Base-by-base conservation (phyloP, 2,113 vertebrate genomes). In the Laterallus jamaicensis region DNA sequence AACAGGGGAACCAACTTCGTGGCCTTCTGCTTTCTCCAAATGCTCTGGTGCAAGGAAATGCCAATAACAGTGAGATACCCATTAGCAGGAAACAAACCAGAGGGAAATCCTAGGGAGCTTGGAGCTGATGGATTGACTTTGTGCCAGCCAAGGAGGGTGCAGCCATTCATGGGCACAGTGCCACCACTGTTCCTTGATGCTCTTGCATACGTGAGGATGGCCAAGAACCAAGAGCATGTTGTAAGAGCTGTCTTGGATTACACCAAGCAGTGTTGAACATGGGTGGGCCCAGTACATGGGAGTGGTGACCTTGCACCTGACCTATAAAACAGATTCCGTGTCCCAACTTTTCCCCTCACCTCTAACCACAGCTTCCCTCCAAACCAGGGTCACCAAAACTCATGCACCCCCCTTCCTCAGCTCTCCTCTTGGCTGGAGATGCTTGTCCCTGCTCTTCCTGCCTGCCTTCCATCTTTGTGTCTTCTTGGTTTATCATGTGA, bases 331-430 rank as follows among this genome's bases (percentile, higher is more conserved):
- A 56, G 29, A 59, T 32, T 37, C 52, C 0, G 0, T 39, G 18
- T 52, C 32, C 12, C 9, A 56, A 2, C 35, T 71, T 63, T 56
- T 56, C 12, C 15, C 19, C 25, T 92, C 9, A 4, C 29, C 54
- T 4, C 0, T 76, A 62, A 29, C 21, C 29, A 82, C 44, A 77
- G 25, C 31, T 9, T 85, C 14, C 16, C 9, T 52, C 10, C 70
- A 86, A 64, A 47, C 20, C 11, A 73, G 35, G 6, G 4, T 88
- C 32, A 80, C 40, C 16, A 62, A 5, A 63, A 8, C 10, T 56
- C 1, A 2, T 49, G 8, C 2, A 3, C 62, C 13, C 20, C 10
- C 5, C 5, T 66, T 85, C 17, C 47, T 86, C 5, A 1, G 9
- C 52, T 69, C 18, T 78, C 5, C 44, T 56, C 24, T 66, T 15